phyloP scores from a whole-genome alignment of 1,140 invertebrate species.

The Oncopeltus fasciatus region DNA sequence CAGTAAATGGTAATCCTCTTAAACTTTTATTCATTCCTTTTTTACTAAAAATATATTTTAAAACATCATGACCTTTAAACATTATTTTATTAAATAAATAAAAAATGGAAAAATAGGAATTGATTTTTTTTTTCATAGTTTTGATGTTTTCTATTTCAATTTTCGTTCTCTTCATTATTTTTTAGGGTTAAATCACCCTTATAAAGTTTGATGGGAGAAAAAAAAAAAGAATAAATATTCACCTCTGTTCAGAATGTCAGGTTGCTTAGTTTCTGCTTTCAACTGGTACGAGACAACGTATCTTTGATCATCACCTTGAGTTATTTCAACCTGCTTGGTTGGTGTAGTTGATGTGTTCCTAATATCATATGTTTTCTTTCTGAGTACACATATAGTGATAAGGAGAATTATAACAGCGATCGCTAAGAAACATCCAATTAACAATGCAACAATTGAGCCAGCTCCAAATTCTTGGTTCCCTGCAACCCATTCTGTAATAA shows the following conservation, averaged over 20 bases:
- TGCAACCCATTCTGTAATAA: constrained; percentile 39
- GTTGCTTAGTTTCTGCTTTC: constrained; percentile 35
- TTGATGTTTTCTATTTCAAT: too few species aligned
- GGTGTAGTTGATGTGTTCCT: constrained; percentile 28
- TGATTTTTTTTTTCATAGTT: too few species aligned
- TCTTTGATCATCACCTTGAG: constrained; percentile 37
- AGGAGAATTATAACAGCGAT: constrained; percentile 45
- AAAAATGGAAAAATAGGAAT: too few species aligned
- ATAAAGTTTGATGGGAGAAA: too few species aligned
- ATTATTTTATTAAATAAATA: too few species aligned
- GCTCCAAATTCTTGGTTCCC: constrained; percentile 28
- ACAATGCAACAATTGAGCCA: constrained; percentile 14
- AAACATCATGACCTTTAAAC: too few species aligned
- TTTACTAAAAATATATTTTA: too few species aligned
- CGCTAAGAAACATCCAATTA: constrained; percentile 43
- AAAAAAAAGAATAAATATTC: not conserved
- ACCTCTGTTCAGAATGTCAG: constrained; percentile 41
- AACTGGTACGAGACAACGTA: constrained; percentile 39
- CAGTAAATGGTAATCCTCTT: too few species aligned
- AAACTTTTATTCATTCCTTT: too few species aligned
- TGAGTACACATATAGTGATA: constrained; percentile 39
- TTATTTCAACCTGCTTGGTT: constrained; percentile 38
- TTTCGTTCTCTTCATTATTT: too few species aligned
- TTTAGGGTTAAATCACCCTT: too few species aligned
- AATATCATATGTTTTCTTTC: constrained; percentile 28